Percentiles rank a stretch among this genome's conserved stretches.
Conservation (phyloP, 2,113 vertebrate species). For the Pituophis catenifer region DNA sequence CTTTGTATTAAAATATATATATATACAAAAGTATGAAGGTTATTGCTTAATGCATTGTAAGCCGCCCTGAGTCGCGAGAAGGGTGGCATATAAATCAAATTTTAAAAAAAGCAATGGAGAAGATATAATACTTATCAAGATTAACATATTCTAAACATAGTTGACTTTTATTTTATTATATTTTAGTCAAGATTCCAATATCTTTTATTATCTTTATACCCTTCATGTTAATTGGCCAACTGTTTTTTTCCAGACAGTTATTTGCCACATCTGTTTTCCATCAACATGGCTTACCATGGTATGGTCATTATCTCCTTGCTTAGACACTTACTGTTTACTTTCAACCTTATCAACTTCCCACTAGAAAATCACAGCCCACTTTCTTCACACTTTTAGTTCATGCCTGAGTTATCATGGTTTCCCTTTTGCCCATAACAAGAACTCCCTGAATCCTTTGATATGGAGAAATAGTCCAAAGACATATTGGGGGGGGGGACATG, state of each 20-base stretch:
- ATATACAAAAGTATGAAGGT: too few relatives aligned
- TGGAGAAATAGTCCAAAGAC: neutral
- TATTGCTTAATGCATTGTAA: too few relatives aligned
- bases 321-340: neutral
- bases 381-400: neutral
- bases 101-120: too few relatives aligned
- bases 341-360: neutral
- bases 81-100: too few relatives aligned
- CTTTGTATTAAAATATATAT: too few relatives aligned
- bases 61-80: too few relatives aligned
- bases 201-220: too few relatives aligned
- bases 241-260: neutral
- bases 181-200: too few relatives aligned
- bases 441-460: neutral
- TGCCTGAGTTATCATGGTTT: neutral
- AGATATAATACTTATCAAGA: too few relatives aligned
- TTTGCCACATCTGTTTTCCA: neutral
- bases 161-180: too few relatives aligned
- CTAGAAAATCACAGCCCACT: neutral
- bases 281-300: neutral
- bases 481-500: neutral
- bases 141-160: too few relatives aligned
- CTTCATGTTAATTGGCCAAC: neutral
- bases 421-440: neutral
- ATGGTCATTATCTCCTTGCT: neutral